phyloP scores from a whole-genome alignment of 1,140 invertebrate species.

The Rhizoglyphus robini region DNA sequence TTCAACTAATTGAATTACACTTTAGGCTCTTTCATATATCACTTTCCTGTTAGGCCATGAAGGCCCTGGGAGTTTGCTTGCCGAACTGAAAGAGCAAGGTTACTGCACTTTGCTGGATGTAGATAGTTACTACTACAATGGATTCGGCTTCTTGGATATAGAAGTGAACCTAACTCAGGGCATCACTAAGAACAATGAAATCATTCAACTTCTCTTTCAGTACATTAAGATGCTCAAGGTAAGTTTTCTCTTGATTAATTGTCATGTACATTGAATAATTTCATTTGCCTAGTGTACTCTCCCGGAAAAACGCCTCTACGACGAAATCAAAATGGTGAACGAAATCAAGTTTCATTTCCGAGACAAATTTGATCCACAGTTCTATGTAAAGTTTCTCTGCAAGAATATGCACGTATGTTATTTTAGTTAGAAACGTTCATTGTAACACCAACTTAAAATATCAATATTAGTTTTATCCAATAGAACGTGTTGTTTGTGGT shows the following conservation, averaged over 20 bases:
- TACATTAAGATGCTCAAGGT: slow-evolving; percentile 68
- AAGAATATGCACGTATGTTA: slow-evolving; percentile 39
- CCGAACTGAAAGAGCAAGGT: slow-evolving; percentile 59
- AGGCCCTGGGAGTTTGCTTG: slow-evolving; percentile 79
- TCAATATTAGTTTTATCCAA: too few relatives aligned
- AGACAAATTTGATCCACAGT: slow-evolving; percentile 68
- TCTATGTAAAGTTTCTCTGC: slow-evolving; percentile 51
- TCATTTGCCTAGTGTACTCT: too few relatives aligned
- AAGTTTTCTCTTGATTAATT: not conserved
- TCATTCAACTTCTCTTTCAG: slow-evolving; percentile 69
- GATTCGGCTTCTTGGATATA: slow-evolving; percentile 76
- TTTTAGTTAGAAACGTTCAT: too few relatives aligned
- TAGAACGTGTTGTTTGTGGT: too few relatives aligned
- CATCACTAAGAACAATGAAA: slow-evolving; percentile 65
- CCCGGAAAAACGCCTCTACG: slow-evolving; percentile 72
- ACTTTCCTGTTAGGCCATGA: slow-evolving; percentile 89
- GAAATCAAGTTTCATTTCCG: slow-evolving; percentile 74
- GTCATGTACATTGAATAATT: too few relatives aligned
- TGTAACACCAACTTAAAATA: too few relatives aligned
- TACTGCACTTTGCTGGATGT: slow-evolving; percentile 11
- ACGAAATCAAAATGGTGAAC: slow-evolving; percentile 65
- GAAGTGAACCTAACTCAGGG: slow-evolving; percentile 82
- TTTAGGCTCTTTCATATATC: slow-evolving; percentile 63
- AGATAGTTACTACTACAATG: slow-evolving; percentile 30
- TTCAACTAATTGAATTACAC: not conserved